A percentile compares a stretch with the other conserved stretches of the same genome.
Conservation (phyloP, 2,797 vertebrate genomes). For the Scleropages formosus region DNA sequence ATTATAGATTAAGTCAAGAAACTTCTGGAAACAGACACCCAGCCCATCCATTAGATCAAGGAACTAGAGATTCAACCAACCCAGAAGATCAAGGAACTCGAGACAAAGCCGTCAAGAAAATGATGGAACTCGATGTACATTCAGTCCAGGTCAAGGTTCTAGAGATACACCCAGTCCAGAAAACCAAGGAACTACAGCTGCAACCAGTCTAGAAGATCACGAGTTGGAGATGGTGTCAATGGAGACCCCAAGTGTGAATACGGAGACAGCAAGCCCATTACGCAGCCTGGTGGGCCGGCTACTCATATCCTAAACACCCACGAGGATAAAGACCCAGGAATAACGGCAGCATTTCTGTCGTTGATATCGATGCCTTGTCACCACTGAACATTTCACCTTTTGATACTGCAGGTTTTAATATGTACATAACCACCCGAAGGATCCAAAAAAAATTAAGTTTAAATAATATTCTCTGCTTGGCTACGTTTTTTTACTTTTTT, state of each 20-base stretch:
- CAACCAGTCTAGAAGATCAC: background rate
- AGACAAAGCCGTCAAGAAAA: no score
- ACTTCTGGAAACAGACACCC: background rate
- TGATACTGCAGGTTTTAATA: slow-evolving; percentile 1
- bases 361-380: background rate
- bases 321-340: background rate
- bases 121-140: no score
- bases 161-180: background rate
- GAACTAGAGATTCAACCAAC: background rate
- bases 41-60: background rate
- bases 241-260: no score
- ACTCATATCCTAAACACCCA: background rate
- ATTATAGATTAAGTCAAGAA: no score
- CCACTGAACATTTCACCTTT: background rate
- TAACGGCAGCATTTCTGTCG: background rate
- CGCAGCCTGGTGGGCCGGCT: background rate
- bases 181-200: background rate
- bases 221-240: background rate
- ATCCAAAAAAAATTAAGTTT: background rate
- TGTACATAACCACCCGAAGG: background rate
- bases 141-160: no score
- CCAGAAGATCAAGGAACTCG: background rate
- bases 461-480: slow-evolving; percentile 3
- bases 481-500: background rate
- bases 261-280: background rate